phyloP scores from a whole-genome alignment of 2,797 vertebrate genomes.

The Neomorphus geoffroyi region DNA sequence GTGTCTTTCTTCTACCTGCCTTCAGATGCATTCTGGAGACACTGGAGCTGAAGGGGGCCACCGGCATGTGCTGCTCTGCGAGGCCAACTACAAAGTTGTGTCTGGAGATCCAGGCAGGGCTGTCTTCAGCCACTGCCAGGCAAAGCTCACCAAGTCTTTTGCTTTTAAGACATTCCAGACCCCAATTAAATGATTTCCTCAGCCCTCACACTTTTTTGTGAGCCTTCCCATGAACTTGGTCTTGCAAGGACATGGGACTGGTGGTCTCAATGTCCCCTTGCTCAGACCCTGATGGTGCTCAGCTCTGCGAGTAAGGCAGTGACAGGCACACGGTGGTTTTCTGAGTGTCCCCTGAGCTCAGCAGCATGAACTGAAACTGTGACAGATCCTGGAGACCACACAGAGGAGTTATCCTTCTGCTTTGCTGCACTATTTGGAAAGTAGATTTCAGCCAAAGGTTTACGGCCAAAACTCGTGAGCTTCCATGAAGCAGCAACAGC shows the following conservation, averaged over 20 bases:
- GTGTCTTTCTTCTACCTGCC: background rate
- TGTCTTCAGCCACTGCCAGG: background rate
- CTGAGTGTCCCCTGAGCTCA: background rate
- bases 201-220: background rate
- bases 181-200: background rate
- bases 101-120: background rate
- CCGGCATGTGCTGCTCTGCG: background rate
- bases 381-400: background rate
- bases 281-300: fast-evolving
- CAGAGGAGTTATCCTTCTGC: background rate
- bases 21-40: background rate
- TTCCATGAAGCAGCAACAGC: fast-evolving
- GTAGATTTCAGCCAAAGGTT: background rate
- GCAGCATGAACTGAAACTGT: background rate
- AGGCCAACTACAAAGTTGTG: background rate
- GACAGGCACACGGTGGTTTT: background rate
- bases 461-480: background rate
- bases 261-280: background rate
- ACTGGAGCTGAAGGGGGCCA: background rate
- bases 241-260: background rate
- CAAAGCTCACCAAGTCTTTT: background rate
- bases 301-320: background rate
- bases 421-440: background rate
- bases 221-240: fast-evolving
- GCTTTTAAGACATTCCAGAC: background rate